phyloP scores from a whole-genome alignment of 1,140 invertebrate genomes.

The Octopus bimaculoides region DNA sequence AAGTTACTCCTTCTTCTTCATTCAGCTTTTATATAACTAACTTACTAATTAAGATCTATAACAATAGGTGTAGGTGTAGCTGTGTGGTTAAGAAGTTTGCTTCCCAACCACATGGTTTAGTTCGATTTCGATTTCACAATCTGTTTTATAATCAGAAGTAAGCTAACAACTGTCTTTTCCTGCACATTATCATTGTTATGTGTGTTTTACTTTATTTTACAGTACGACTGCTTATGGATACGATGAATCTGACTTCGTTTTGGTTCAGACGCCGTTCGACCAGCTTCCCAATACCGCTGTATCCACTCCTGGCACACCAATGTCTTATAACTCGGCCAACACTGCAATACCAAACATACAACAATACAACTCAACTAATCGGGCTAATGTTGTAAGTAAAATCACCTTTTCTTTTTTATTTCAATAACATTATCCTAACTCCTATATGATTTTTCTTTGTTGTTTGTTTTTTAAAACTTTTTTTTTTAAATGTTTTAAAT shows the following conservation, averaged over 20 bases:
- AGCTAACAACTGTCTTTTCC: not conserved
- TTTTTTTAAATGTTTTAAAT: too few relatives aligned
- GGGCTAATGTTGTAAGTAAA: conserved; percentile 84
- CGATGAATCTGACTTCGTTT: conserved; percentile 71
- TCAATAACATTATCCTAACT: too few relatives aligned
- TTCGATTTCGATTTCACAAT: too few relatives aligned
- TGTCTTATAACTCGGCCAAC: conserved; percentile 28
- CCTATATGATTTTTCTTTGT: too few relatives aligned
- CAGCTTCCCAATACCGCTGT: conserved; percentile 15
- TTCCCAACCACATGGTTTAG: too few relatives aligned
- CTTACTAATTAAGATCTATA: not conserved
- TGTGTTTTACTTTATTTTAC: conserved; percentile 22
- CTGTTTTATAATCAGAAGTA: not conserved
- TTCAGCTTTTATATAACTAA: not conserved
- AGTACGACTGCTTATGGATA: conserved; percentile 60
- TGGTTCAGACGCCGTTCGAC: conserved; percentile 85
- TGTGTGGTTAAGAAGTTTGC: too few relatives aligned
- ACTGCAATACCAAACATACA: conserved; percentile 38
- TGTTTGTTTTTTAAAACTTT: too few relatives aligned
- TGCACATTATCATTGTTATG: conserved; percentile 2
- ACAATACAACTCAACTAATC: conserved; percentile 71
- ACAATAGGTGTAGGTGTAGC: too few relatives aligned
- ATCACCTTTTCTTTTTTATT: not conserved
- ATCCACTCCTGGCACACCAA: conserved; percentile 26
- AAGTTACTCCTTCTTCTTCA: conserved; percentile 21